Percentiles rank a stretch among this genome's conserved stretches.
These are phyloP conservation scores for Paralvinella palmiformis DNA, from an alignment of 1,140 invertebrate species.

Conservation along the genomic window DNA sequence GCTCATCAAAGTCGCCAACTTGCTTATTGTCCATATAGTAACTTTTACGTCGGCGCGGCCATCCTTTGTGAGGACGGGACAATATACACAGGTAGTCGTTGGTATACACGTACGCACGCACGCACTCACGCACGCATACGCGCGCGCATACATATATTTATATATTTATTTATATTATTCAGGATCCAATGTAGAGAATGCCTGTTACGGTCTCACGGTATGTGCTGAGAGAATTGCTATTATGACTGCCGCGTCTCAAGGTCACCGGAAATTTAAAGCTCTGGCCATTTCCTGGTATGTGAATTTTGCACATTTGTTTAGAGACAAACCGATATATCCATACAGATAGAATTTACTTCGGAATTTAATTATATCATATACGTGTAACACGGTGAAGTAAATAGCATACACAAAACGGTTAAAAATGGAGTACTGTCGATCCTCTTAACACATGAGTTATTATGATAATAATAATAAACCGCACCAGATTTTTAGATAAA, in stretches of 20 bases:
- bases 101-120: neutral
- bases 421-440: no score
- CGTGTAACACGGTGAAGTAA: no score
- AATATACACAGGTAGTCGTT: conserved; percentile 43
- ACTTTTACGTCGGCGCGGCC: conserved; percentile 85
- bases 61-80: conserved; percentile 64
- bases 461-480: no score
- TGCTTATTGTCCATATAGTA: conserved; percentile 85
- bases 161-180: conserved; percentile 27
- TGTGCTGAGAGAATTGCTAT: conserved; percentile 90
- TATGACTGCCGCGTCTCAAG: conserved; percentile 78
- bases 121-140: neutral
- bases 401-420: no score
- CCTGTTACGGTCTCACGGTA: conserved; percentile 67
- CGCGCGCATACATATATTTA: neutral
- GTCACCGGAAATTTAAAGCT: conserved; percentile 65
- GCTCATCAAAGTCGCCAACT: conserved; percentile 46
- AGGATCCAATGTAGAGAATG: conserved; percentile 91
- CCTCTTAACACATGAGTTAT: no score
- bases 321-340: no score
- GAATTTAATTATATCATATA: no score
- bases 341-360: no score
- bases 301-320: no score
- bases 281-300: conserved; percentile 61
- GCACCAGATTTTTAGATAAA: no score